Percentiles rank a stretch among this genome's conserved stretches.
Conservation (phyloP, 2,888 invertebrate species). For the Syritta pipiens region DNA sequence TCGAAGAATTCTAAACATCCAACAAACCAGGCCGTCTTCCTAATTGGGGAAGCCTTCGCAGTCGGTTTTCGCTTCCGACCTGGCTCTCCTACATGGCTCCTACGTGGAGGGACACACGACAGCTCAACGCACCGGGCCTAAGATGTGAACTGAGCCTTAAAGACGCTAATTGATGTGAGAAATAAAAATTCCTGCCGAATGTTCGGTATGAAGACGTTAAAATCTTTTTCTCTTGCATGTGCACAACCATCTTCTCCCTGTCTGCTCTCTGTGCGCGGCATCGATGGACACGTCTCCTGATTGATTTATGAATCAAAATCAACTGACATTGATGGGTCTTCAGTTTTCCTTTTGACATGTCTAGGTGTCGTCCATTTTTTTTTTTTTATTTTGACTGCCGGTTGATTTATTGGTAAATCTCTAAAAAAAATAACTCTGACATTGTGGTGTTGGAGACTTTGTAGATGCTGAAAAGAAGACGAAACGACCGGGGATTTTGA, state of each 20-base stretch:
- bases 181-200: neutral
- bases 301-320: conserved; percentile 63
- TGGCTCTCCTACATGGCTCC: no score
- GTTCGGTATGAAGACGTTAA: conserved; percentile 56
- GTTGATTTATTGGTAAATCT: conserved; percentile 55
- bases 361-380: neutral
- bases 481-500: conserved; percentile 57
- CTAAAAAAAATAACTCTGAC: neutral
- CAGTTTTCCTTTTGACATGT: conserved; percentile 23
- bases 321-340: conserved; percentile 53
- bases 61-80: no score
- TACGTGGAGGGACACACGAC: conserved; percentile 27
- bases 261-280: no score
- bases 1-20: conserved; percentile 29
- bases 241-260: no score
- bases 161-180: conserved; percentile 70
- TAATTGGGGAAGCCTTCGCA: conserved; percentile 16
- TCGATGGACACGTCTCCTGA: conserved; percentile 38
- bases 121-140: neutral
- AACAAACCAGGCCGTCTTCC: conserved; percentile 27
- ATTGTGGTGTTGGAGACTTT: no score
- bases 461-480: no score
- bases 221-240: no score
- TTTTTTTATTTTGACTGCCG: conserved; percentile 49
- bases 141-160: conserved; percentile 48